Percentiles rank a stretch among this genome's conserved stretches.
Evolutionary conservation across 2,888 invertebrate species (phyloP).

Genomic region (Callinectes sapidus): DNA sequence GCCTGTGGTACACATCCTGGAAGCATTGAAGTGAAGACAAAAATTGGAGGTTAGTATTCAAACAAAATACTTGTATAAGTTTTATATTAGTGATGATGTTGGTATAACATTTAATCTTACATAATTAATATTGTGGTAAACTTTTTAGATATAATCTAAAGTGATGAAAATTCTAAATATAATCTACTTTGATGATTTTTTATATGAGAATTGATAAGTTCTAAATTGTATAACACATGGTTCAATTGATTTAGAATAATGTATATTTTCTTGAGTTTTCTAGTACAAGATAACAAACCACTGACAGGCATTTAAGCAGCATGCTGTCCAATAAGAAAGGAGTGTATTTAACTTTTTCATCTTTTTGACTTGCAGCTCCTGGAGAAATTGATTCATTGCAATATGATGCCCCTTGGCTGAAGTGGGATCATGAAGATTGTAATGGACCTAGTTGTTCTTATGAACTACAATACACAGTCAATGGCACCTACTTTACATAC

Average conservation of each 20-base stretch:
- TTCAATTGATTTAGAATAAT: no score
- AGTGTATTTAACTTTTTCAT: not conserved
- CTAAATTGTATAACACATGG: no score
- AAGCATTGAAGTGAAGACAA: not conserved
- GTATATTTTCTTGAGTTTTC: no score
- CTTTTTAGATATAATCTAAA: not conserved
- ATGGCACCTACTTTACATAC: conserved; percentile 32
- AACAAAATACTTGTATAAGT: not conserved
- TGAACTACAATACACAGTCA: conserved; percentile 54
- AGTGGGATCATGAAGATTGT: conserved; percentile 53
- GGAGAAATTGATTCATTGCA: conserved; percentile 45
- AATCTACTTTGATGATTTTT: no score
- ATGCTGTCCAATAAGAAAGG: not conserved
- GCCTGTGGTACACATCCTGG: not conserved
- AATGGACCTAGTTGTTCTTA: conserved; percentile 51
- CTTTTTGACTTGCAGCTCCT: conserved; percentile 47
- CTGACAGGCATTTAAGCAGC: not conserved
- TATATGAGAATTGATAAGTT: no score
- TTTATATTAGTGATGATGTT: not conserved
- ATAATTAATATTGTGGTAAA: not conserved
- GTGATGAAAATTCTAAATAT: not conserved
- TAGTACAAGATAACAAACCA: no score
- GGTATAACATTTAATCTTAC: not conserved
- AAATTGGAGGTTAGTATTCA: conserved; percentile 23
- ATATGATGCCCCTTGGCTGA: conserved; percentile 34